phyloP scores from a whole-genome alignment of 2,113 vertebrate species.

The Myodes glareolus region DNA sequence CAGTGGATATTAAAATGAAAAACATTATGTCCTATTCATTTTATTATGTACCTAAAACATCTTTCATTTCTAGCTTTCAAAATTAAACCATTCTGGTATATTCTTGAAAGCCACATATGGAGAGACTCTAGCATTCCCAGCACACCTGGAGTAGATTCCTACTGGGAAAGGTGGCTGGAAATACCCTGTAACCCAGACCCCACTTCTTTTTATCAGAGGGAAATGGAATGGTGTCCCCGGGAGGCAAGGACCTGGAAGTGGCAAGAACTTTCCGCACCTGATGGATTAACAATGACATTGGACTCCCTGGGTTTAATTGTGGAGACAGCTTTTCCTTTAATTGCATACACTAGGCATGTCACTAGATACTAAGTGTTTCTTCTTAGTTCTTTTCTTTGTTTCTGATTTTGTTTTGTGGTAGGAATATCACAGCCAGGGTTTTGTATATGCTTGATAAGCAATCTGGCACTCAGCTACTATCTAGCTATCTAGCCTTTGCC shows the following conservation, averaged over 20 bases:
- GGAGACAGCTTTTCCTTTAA: not conserved
- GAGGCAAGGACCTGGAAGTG: accelerated
- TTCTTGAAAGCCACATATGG: not conserved
- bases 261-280: not conserved
- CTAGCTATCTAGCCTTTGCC: not conserved
- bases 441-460: not conserved
- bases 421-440: not conserved
- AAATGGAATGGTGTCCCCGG: not conserved
- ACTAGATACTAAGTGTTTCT: not conserved
- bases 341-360: not conserved
- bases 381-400: not conserved
- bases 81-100: not conserved
- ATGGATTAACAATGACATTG: not conserved
- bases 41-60: not conserved
- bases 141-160: not conserved
- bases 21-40: not conserved
- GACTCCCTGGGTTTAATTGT: not conserved
- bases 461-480: not conserved
- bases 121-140: not conserved
- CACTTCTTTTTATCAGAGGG: not conserved
- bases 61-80: constrained; percentile 16
- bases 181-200: not conserved
- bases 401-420: not conserved
- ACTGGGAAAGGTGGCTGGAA: not conserved
- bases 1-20: not conserved